Base-by-base conservation (phyloP, 2,797 vertebrate genomes). In the Pteronotus mesoamericanus region DNA sequence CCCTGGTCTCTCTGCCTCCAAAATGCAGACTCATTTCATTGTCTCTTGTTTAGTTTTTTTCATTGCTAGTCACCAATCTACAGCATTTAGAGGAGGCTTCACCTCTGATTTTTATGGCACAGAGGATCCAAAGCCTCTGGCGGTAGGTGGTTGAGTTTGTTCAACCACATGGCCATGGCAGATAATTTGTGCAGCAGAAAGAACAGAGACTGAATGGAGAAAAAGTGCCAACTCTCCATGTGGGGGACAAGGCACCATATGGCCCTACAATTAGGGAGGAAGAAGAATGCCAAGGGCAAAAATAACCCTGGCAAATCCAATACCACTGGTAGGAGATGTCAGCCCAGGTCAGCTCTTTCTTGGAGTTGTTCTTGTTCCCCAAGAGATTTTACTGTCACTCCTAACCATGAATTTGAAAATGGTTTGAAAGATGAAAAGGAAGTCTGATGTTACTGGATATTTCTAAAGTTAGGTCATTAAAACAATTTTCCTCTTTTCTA, bases 251-350 rank as follows among this genome's bases (percentile, higher is more conserved):
- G 96, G 84, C 96, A 97, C 86, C 96, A 94, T 89, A 51, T 94
- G 97, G 96, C 94, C 97, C 96, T 91, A 96, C 97, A 98, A 98
- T 97, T 98, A 98, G 96, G 97, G 93, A 96, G 91, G 22, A 83
- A 95, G 95, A 96, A 94, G 74, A 97, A 3, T 92, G 96, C 97
- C 98, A 98, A 96, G 84, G 97, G 97, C 94, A 95, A 97, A 98
- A 94, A 98, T 92, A 97, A 96, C 94, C 92, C 77, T 98, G 96
- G 94, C 95, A 97, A 97, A 92, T 64, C 93, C 85, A 37, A 85
- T 34, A 46, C 42, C 21, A 78, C 94, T 94, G 85, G 61, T 74
- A 77, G 57, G 91, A 94, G 79, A 96, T 95, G 95, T 92, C 79
- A 83, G 88, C 68, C 82, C 72, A 78, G 89, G 95, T 88, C 96